These are phyloP conservation scores for Drosophila greeni DNA, from an alignment of 2,888 invertebrate genomes.

Conservation along the genomic window DNA sequence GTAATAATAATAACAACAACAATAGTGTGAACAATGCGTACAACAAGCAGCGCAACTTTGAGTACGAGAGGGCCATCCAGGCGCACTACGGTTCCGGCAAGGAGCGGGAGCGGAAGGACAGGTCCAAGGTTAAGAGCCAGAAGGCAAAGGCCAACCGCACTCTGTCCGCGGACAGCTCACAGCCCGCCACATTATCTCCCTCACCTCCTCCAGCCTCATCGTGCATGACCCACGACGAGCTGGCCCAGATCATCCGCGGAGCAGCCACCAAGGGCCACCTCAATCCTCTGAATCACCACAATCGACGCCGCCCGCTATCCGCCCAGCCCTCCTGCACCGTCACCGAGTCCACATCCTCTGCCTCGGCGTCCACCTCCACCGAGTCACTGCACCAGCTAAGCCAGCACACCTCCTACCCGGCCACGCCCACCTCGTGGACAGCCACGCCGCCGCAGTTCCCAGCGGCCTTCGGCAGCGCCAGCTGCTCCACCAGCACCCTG, in stretches of 20 bases:
- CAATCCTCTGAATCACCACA: slow-evolving; percentile 3
- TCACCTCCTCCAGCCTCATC: slow-evolving; percentile 11
- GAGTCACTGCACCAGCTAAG: slow-evolving; percentile 60
- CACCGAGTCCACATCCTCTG: neutral
- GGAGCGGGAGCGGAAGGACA: slow-evolving; percentile 18
- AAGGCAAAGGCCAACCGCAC: slow-evolving; percentile 38
- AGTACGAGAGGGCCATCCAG: slow-evolving; percentile 74
- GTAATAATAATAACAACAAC: slow-evolving; percentile 32
- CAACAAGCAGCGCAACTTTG: slow-evolving; percentile 65
- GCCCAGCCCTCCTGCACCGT: slow-evolving; percentile 26
- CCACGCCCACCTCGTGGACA: slow-evolving; percentile 70
- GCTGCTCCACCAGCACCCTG: slow-evolving; percentile 49
- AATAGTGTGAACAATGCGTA: slow-evolving; percentile 43
- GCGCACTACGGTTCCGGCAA: slow-evolving; percentile 62
- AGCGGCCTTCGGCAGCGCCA: slow-evolving; percentile 29
- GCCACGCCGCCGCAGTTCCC: slow-evolving; percentile 60
- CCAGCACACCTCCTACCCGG: slow-evolving; percentile 55
- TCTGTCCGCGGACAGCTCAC: neutral
- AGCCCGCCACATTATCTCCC: slow-evolving; percentile 2
- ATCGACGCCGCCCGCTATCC: slow-evolving; percentile 44
- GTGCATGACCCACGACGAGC: slow-evolving; percentile 68
- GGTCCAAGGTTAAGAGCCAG: slow-evolving; percentile 10
- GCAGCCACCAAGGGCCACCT: slow-evolving; percentile 38
- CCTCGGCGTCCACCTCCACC: slow-evolving; percentile 63
- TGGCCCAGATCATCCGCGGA: slow-evolving; percentile 62